A percentile compares a stretch with the other conserved stretches of the same genome.
These are phyloP conservation scores for Pygoscelis adeliae DNA, from an alignment of 2,113 vertebrate genomes.

Conservation along the genomic window DNA sequence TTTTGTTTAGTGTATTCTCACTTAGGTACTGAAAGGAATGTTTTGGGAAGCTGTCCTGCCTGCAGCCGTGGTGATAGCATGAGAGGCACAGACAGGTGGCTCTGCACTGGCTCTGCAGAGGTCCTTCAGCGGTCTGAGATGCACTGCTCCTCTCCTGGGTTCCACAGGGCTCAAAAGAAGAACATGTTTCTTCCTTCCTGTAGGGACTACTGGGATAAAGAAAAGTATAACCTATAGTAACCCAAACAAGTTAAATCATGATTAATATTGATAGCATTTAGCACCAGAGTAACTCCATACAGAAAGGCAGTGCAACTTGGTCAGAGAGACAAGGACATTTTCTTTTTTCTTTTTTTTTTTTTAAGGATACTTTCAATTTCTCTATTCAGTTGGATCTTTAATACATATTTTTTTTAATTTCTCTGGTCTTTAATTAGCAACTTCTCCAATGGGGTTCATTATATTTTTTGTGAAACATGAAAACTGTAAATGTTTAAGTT, in stretches of 20 bases:
- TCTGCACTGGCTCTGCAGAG: neutral
- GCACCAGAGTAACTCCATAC: neutral
- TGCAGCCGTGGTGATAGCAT: neutral
- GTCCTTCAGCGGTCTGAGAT: fast-evolving
- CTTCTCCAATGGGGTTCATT: neutral
- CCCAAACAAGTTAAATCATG: neutral
- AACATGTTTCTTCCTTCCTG: fast-evolving
- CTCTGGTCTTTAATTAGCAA: neutral
- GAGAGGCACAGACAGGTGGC: neutral
- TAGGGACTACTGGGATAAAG: neutral
- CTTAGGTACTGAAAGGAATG: neutral
- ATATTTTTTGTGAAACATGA: neutral
- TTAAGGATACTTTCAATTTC: neutral
- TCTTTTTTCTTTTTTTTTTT: neutral
- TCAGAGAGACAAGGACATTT: neutral
- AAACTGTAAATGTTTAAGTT: neutral
- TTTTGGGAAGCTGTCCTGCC: neutral
- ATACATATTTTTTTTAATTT: neutral
- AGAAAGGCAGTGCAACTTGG: neutral
- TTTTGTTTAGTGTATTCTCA: neutral
- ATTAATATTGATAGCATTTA: neutral
- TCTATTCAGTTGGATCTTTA: neutral
- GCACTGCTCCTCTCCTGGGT: neutral
- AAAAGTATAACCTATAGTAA: neutral
- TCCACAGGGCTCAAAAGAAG: neutral